Conservation (phyloP, 2,888 invertebrate genomes). For the Dryomyza anilis region DNA sequence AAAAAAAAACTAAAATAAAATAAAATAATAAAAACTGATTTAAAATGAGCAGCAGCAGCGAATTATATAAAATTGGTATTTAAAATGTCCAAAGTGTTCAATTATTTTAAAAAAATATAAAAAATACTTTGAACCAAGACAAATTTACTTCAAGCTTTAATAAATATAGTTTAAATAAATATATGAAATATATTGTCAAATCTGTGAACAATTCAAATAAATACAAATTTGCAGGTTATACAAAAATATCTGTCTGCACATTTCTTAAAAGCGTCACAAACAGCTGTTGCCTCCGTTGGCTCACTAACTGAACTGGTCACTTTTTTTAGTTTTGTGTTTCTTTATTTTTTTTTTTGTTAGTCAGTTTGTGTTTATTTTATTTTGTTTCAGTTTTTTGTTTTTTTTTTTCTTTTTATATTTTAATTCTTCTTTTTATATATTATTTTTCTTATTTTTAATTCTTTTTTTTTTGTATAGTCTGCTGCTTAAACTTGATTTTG, state of each 20-base stretch:
- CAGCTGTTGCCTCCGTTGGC: constrained; percentile 3
- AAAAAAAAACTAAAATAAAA: neutral
- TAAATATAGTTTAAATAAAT: no score
- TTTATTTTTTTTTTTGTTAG: neutral
- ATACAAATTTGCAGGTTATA: no score
- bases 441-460: neutral
- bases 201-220: no score
- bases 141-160: no score
- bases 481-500: constrained; percentile 17
- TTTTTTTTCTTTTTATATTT: neutral
- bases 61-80: no score
- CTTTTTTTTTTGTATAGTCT: neutral
- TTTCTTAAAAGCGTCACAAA: neutral
- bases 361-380: neutral
- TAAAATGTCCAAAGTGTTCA: no score
- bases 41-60: neutral
- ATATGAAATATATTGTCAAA: no score
- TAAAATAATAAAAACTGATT: neutral
- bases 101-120: no score
- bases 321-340: neutral
- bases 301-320: no score
- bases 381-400: neutral
- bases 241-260: no score
- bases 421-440: neutral
- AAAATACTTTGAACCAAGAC: no score